Percentiles rank a stretch among this genome's conserved stretches.
These are phyloP conservation scores for Seira musarum DNA, from an alignment of 2,888 invertebrate species.

Conservation along the genomic window DNA sequence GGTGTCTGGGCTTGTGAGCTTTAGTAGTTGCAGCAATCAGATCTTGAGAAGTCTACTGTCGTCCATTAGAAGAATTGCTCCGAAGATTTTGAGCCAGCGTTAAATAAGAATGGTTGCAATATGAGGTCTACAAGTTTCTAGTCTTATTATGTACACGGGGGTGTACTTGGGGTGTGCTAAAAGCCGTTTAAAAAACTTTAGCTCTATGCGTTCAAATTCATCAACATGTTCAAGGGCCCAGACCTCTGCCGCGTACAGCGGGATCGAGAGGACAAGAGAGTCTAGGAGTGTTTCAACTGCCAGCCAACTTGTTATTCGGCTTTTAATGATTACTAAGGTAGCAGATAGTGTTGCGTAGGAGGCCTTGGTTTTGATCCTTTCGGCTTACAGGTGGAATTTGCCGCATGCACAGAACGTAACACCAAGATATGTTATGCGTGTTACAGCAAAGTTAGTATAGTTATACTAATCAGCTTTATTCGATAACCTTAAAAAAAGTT, in stretches of 20 bases:
- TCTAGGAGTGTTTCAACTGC: background rate
- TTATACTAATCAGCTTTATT: no score
- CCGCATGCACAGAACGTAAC: background rate
- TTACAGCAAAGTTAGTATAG: no score
- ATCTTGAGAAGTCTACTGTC: no score
- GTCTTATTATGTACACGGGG: background rate
- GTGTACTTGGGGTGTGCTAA: background rate
- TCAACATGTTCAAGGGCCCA: background rate
- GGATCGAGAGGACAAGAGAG: background rate
- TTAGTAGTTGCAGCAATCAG: no score
- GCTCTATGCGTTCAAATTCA: background rate
- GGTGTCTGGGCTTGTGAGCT: no score
- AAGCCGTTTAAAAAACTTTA: background rate
- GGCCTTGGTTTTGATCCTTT: background rate
- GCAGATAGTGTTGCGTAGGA: background rate
- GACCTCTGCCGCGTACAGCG: background rate
- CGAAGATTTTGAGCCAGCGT: no score
- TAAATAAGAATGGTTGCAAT: background rate
- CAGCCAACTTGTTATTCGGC: background rate
- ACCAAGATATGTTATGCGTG: slow-evolving; percentile 19
- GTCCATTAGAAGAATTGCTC: no score
- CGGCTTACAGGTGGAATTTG: background rate
- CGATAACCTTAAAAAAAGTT: no score
- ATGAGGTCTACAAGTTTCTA: background rate
- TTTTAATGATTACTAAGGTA: background rate